A percentile compares a stretch with the other conserved stretches of the same genome.
Evolutionary conservation across 2,888 invertebrate genomes (phyloP).

Genomic region (Trichopria drosophilae): DNA sequence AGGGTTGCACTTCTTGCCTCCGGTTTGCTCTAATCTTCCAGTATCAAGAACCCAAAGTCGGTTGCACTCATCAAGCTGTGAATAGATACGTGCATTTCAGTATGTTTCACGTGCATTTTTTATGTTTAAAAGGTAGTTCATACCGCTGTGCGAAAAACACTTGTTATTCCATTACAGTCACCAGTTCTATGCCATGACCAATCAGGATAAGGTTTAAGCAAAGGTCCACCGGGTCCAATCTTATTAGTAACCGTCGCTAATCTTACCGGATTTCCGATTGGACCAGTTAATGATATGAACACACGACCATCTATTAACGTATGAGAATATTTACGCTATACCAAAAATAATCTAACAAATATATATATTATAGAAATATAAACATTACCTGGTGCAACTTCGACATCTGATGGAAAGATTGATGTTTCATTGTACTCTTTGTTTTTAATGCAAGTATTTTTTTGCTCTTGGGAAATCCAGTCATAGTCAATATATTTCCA

Average conservation of each 20-base stretch:
- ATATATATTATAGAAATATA: no score
- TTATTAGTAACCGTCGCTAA: constrained; percentile 63
- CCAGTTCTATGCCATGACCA: constrained; percentile 66
- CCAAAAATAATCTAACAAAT: no score
- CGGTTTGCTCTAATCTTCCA: constrained; percentile 63
- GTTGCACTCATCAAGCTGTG: constrained; percentile 70
- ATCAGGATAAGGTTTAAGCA: constrained; percentile 66
- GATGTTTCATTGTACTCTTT: no score
- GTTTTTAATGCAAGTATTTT: no score
- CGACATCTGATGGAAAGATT: no score
- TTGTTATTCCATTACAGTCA: constrained; percentile 69
- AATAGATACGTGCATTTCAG: no score
- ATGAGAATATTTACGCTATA: no score
- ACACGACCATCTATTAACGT: constrained; percentile 52
- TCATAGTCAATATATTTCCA: no score
- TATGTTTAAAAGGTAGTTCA: no score
- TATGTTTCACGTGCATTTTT: no score
- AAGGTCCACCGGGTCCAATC: constrained; percentile 57
- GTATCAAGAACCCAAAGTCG: constrained; percentile 73
- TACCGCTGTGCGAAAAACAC: constrained; percentile 69
- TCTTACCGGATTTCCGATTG: constrained; percentile 68
- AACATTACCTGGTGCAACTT: no score
- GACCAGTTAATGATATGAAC: constrained; percentile 70
- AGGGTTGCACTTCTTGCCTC: constrained; percentile 64
- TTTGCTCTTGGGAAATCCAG: no score